Conservation (phyloP, 2,113 vertebrate species). For the Sciurus niger region DNA sequence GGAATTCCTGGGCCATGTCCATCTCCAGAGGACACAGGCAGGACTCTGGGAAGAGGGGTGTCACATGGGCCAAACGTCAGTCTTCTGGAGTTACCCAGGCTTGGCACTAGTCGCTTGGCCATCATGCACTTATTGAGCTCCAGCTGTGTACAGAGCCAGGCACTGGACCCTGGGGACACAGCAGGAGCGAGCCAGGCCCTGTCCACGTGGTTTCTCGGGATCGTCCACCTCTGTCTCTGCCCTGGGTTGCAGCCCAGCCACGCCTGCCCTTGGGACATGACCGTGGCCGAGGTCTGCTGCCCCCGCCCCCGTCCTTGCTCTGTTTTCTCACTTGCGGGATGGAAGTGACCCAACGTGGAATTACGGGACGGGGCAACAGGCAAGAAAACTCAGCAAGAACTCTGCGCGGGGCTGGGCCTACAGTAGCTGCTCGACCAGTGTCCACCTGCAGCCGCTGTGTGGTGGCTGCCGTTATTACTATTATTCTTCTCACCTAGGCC, state of each 20-base stretch:
- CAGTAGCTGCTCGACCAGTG: not conserved
- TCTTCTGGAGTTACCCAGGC: too few relatives aligned
- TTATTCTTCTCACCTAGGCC: not conserved
- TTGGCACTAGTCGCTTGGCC: too few relatives aligned
- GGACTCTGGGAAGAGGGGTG: constrained; percentile 75
- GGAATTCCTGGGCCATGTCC: constrained; percentile 71
- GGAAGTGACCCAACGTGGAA: not conserved
- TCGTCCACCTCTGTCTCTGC: not conserved
- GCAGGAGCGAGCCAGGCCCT: not conserved
- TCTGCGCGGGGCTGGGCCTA: not conserved
- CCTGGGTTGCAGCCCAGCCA: not conserved
- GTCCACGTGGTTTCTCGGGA: not conserved
- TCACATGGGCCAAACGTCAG: not conserved
- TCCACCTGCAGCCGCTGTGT: too few relatives aligned
- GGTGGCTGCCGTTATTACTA: not conserved
- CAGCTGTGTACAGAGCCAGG: not conserved
- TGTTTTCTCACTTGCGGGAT: not conserved
- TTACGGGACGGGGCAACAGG: too few relatives aligned
- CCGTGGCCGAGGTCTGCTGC: not conserved
- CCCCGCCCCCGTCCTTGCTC: not conserved
- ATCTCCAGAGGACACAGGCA: constrained; percentile 75
- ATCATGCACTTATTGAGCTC: rapidly evolving
- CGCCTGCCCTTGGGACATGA: not conserved
- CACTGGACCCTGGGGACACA: not conserved
- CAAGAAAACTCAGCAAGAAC: too few relatives aligned